Percentiles rank a stretch among this genome's conserved stretches.
Conservation (phyloP, 2,888 invertebrate genomes). For the Cosmia trapezina region DNA sequence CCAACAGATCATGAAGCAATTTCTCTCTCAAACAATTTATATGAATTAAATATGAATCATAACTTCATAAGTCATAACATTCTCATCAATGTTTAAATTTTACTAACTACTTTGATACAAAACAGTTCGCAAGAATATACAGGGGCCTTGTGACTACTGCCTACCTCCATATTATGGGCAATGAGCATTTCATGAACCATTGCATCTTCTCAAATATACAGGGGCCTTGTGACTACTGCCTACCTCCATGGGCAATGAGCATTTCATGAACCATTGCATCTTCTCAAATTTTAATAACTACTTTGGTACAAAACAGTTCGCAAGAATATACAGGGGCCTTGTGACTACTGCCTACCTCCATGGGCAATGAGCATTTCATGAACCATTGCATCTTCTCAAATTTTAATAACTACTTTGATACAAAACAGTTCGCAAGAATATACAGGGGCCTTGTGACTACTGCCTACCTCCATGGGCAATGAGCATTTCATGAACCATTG, state of each 20-base stretch:
- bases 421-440: slow-evolving; percentile 59
- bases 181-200: too few species aligned
- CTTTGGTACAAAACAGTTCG: slow-evolving; percentile 61
- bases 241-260: too few species aligned
- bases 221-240: slow-evolving; percentile 10
- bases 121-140: slow-evolving; percentile 54
- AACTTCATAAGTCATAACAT: slow-evolving; percentile 70
- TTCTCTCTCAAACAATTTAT: slow-evolving; percentile 64
- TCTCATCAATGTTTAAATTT: slow-evolving; percentile 72
- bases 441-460: not conserved
- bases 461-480: not conserved
- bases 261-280: too few species aligned
- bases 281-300: slow-evolving; percentile 66
- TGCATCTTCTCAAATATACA: slow-evolving; percentile 71
- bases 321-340: slow-evolving; percentile 37
- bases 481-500: slow-evolving; percentile 53
- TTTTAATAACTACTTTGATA: slow-evolving; percentile 64
- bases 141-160: too few species aligned
- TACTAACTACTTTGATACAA: slow-evolving; percentile 64
- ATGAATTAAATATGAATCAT: slow-evolving; percentile 66
- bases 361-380: slow-evolving; percentile 7
- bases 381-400: slow-evolving; percentile 70
- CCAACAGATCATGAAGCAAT: slow-evolving; percentile 51
- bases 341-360: too few species aligned
- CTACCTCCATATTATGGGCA: too few species aligned